Conservation (phyloP, 1,140 invertebrate genomes). For the Amyelois transitella region DNA sequence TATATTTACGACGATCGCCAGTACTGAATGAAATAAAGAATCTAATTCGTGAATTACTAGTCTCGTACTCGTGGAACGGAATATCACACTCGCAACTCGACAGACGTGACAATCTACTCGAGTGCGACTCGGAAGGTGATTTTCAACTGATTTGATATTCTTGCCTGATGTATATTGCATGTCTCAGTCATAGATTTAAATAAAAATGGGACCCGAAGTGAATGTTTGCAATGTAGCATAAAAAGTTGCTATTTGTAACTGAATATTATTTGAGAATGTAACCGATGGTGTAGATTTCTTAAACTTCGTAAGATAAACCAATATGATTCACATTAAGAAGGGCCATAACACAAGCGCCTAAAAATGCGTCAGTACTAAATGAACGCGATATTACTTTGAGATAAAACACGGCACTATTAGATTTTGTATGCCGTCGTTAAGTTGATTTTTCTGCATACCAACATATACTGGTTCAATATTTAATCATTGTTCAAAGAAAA, state of each 20-base stretch:
- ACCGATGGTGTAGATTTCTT: no score
- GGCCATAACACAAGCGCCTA: no score
- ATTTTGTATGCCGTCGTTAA: no score
- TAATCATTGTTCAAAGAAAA: constrained; percentile 40
- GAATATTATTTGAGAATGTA: background rate
- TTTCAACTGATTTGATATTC: constrained; percentile 28
- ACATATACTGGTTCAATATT: constrained; percentile 11
- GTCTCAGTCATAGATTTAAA: constrained; percentile 32
- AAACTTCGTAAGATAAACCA: no score
- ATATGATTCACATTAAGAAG: no score
- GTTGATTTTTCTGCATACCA: no score
- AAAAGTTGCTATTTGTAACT: constrained; percentile 19
- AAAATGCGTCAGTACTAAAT: no score
- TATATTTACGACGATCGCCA: constrained; percentile 67
- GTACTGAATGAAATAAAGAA: constrained; percentile 35
- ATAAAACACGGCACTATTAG: no score
- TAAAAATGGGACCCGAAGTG: constrained; percentile 48
- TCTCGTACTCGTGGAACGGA: constrained; percentile 12
- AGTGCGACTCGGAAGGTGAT: background rate
- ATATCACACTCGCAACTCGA: background rate
- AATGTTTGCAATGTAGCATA: constrained; percentile 16
- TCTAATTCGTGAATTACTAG: constrained; percentile 16
- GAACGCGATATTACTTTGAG: no score
- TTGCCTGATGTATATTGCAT: constrained; percentile 48
- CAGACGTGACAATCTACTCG: background rate